A percentile compares a stretch with the other conserved stretches of the same genome.
Conservation (phyloP, 2,113 vertebrate species). For the Phylloscopus trochiloides region DNA sequence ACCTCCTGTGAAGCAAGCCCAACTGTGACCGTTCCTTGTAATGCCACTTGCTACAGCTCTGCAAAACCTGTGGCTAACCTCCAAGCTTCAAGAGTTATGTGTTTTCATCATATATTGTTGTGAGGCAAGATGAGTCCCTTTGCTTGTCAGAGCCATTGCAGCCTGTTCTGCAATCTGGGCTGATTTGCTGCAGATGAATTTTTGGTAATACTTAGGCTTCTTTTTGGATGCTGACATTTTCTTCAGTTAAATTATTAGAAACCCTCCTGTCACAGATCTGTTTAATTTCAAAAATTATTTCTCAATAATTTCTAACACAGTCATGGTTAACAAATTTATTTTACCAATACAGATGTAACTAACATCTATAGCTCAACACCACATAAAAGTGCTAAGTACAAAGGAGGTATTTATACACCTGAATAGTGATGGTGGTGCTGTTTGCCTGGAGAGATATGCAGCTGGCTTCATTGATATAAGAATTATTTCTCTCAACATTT, state of each 20-base stretch:
- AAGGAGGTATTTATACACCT: not conserved
- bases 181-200: not conserved
- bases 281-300: not conserved
- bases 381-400: not conserved
- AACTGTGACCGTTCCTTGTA: not conserved
- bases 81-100: not conserved
- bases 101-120: not conserved
- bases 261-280: not conserved
- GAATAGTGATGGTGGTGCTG: not conserved
- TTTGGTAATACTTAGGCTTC: not conserved
- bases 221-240: not conserved
- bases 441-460: not conserved
- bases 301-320: not conserved
- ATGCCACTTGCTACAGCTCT: not conserved
- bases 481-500: not conserved
- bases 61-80: slow-evolving; percentile 54
- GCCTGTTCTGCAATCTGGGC: not conserved
- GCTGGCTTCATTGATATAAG: not conserved
- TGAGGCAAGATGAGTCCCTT: slow-evolving; percentile 2
- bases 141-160: not conserved
- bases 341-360: not conserved
- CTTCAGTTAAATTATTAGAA: not conserved
- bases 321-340: not conserved
- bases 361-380: not conserved
- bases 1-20: not conserved